Evolutionary conservation across 2,113 vertebrate species (phyloP), one percentile per base, ranked within the genome.

Genomic region (Spea bombifrons): DNA sequence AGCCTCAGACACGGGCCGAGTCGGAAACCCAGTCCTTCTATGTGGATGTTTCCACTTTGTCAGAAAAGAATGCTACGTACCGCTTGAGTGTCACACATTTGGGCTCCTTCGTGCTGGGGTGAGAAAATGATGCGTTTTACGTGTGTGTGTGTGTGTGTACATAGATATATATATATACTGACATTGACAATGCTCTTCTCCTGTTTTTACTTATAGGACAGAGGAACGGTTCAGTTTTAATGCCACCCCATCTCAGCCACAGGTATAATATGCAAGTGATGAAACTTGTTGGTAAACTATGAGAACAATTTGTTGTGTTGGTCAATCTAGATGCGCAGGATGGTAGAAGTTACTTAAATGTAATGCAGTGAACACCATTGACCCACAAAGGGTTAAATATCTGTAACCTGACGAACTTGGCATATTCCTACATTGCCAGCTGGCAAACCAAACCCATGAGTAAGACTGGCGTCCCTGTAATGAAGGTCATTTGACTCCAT

Each of bases 191-290:
- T 61, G 17, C 1, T 57, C 63, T 75, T 68, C 52, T 70, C 5
- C 7, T 80, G 69, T 82, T 83, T 84, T 84, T 73, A 61, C 15
- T 52, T 83, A 49, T 86, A 99, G 97, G 86, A 98, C 97, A 0
- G 87, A 92, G 3, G 87, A 90, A 71, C 89, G 82, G 59, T 98
- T 97, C 89, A 92, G 83, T 88, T 99, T 99, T 86, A 97, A 95
- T 0, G 96, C 97, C n/a, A 98, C 97, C 0, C 97, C 97, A 0
- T 93, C 97, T 4, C 97, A 99, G 86, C 97, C 97, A 0, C 97
- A 99, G 97, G 97, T 99, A 91, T 71, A 71, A 49, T 12, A 46
- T 52, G 55, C 64, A 43, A 12, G 65, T 13, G 66, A 66, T 68
- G 75, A 59, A 43, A 4, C 57, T 5, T 12, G 57, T 61, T 15